A percentile compares a stretch with the other conserved stretches of the same genome.
Conservation (phyloP, 2,113 vertebrate genomes). For the Cyanistes caeruleus region DNA sequence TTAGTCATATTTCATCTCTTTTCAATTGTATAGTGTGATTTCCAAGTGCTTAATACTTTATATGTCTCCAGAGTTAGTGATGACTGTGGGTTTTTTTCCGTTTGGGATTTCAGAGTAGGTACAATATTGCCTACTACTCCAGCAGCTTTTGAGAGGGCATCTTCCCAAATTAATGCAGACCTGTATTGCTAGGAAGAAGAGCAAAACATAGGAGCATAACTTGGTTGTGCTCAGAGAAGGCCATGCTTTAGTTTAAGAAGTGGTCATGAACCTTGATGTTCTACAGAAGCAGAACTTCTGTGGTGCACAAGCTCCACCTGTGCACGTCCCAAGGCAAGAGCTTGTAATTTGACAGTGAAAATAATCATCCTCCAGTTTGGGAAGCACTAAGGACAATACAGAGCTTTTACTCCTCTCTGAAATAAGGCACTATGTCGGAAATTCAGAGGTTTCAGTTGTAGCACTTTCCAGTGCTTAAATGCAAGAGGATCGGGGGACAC, state of each 20-base stretch:
- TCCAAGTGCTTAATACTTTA: neutral
- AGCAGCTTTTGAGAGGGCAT: neutral
- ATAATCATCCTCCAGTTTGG: neutral
- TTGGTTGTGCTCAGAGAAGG: neutral
- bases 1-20: constrained; percentile 44
- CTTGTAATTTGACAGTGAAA: neutral
- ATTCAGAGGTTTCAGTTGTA: neutral
- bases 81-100: neutral
- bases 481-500: neutral
- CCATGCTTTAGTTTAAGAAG: neutral
- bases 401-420: neutral
- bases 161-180: neutral
- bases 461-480: neutral
- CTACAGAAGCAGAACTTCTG: neutral
- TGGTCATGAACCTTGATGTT: neutral
- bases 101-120: neutral
- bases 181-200: neutral
- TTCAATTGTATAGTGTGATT: constrained; percentile 18
- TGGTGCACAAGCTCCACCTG: neutral
- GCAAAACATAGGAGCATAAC: neutral
- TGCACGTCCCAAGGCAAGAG: neutral
- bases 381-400: neutral
- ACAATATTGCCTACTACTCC: neutral
- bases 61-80: neutral
- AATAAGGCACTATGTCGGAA: neutral